Evolutionary conservation across 2,888 invertebrate genomes (phyloP), one percentile per base, ranked within the genome.

Genomic region (Lacanobia wlatinum): DNA sequence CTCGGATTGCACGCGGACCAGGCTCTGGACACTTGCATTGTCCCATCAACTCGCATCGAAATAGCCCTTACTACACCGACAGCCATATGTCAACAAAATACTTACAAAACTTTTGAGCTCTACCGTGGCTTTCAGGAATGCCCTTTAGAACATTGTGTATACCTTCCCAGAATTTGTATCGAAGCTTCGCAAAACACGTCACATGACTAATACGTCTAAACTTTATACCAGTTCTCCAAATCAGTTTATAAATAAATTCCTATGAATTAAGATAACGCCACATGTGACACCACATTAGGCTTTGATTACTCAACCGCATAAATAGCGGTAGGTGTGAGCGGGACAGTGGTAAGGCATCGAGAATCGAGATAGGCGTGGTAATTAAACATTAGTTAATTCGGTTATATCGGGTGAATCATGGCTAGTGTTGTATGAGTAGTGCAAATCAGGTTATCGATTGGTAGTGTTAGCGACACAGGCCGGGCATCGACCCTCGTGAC

Each of bases 361-460:
- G 77, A 84, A 79, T 79, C 73, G 75, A 84, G 82, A 85, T 86
- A 84, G 70, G 83, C 78, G 78, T 73, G 76, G 76, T 82, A 84
- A 84, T 87, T 85, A 88, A 82, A 88, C 84, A 83, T 82, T 81
- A 81, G 81, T 87, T 83, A 87, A 87, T 88, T 89, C 84, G 87
- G 87, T 85, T 86, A 76, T 84, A 84, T 86, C 80, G 78, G 80
- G 87, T 93, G 89, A 92, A 91, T 92, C 90, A 92, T 92, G 89
- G 91, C 89, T 90, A 92, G 90, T 92, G 90, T 89, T 90, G 85
- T 80, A 78, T 83, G 73, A 82, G 83, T 90, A 90, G 90, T 94
- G 92, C 93, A 94, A 94, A 94, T 94, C 93, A 92, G 94, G 94
- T 94, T 95, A 95, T 95, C 95, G 95, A 96, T 95, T 93, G 88